These are phyloP conservation scores for Siderastrea radians DNA, from an alignment of 92 coral and sea anemone species.

Conservation along the genomic window DNA sequence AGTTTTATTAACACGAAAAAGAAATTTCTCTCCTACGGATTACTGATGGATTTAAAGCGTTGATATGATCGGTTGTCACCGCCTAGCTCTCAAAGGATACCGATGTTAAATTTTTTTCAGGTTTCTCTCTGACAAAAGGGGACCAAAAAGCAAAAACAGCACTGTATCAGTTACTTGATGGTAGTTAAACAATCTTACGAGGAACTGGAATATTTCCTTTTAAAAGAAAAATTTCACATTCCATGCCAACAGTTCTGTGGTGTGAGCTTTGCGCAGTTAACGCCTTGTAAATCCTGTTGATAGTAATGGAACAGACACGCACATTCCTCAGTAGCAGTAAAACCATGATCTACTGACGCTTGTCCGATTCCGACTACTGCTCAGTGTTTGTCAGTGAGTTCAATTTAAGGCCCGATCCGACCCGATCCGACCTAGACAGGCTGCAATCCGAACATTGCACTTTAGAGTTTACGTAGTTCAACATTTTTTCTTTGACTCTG, in stretches of 20 bases:
- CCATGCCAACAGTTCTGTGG: neutral
- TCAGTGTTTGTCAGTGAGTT: too few relatives aligned
- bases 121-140: neutral
- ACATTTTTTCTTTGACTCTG: too few relatives aligned
- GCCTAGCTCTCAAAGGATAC: neutral
- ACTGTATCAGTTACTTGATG: too few relatives aligned
- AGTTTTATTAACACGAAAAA: constrained; percentile 11
- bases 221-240: neutral
- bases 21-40: constrained; percentile 30
- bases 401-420: too few relatives aligned
- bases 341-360: neutral
- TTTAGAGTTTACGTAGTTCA: too few relatives aligned
- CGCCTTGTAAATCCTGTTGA: constrained; percentile 2
- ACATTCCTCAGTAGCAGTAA: neutral
- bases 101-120: neutral
- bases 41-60: constrained; percentile 50
- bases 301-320: neutral
- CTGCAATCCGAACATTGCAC: too few relatives aligned
- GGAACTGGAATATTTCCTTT: neutral
- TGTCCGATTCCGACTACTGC: neutral
- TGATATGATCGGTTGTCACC: constrained; percentile 13
- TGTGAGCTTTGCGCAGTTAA: constrained; percentile 22
- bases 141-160: neutral
- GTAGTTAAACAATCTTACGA: neutral
- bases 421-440: too few relatives aligned